Evolutionary conservation across 92 coral and sea anemone species (phyloP).

Genomic region (Parazoanthus swiftii): DNA sequence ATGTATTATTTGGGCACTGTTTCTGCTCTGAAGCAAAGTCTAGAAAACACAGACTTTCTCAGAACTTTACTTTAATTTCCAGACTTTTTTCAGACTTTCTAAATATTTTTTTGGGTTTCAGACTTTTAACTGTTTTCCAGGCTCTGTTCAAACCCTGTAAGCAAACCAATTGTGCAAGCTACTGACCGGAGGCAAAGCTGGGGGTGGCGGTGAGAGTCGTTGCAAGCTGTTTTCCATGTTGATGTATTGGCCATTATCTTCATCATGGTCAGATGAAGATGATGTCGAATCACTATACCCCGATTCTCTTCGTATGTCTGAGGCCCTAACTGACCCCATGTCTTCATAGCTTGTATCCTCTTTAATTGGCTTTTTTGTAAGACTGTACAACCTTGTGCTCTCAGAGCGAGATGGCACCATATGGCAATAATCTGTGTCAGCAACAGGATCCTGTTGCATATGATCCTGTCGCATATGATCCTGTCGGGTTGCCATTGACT

Average conservation of each 20-base stretch:
- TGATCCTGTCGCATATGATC: constrained; percentile 7
- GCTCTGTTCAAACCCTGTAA: not conserved
- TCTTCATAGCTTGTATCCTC: constrained; percentile 65
- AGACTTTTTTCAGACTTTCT: no score
- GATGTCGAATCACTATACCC: constrained; percentile 82
- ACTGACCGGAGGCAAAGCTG: constrained; percentile 40
- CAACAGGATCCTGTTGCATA: constrained; percentile 1
- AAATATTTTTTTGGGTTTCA: no score
- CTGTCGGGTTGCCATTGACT: constrained; percentile 9
- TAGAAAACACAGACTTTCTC: no score
- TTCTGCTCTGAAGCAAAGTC: no score
- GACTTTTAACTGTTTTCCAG: no score
- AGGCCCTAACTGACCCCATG: constrained; percentile 52
- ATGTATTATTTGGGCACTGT: no score
- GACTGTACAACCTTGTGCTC: constrained; percentile 76
- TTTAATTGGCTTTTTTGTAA: constrained; percentile 45
- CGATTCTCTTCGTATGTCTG: constrained; percentile 50
- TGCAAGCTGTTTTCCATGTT: constrained; percentile 26
- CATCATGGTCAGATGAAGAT: constrained; percentile 67
- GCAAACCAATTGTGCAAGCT: not conserved
- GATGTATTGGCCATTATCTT: constrained; percentile 63
- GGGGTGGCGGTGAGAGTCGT: not conserved
- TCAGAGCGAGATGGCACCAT: constrained; percentile 81
- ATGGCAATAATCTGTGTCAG: constrained; percentile 55
- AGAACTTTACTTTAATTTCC: no score